phyloP scores from a whole-genome alignment of 2,797 vertebrate genomes.

The Halcyon smyrnensis region DNA sequence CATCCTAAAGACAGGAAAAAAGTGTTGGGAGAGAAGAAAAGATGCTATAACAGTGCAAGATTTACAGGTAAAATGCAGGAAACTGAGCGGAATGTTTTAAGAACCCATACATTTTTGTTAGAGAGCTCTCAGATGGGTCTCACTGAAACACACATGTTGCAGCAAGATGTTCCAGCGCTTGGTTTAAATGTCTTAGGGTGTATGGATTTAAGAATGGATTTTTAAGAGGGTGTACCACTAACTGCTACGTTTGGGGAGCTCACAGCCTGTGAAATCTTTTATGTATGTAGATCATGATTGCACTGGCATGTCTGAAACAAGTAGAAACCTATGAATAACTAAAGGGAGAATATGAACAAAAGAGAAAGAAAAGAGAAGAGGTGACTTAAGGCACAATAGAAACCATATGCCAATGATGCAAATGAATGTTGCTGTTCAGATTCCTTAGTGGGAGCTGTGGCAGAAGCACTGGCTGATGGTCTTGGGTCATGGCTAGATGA shows the following conservation, averaged over 20 bases:
- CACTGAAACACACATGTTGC: not conserved
- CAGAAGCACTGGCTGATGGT: not conserved
- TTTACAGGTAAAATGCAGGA: not conserved
- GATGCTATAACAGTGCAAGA: not conserved
- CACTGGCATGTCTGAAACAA: not conserved
- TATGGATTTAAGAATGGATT: not conserved
- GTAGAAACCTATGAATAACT: not conserved
- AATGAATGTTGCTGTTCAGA: not conserved
- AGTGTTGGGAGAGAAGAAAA: not conserved
- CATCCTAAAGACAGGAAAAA: not conserved
- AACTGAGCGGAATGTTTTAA: not conserved
- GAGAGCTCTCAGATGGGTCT: not conserved
- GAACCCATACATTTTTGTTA: not conserved
- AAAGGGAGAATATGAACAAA: not conserved
- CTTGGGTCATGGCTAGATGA: rapidly evolving
- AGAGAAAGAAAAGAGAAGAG: not conserved
- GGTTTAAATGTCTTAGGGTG: not conserved
- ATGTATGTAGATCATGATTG: not conserved
- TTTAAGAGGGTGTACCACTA: not conserved
- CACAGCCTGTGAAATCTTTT: not conserved
- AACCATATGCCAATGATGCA: not conserved
- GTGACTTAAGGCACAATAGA: not conserved
- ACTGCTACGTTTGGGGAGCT: not conserved
- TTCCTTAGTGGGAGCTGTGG: not conserved
- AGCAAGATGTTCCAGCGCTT: not conserved